Evolutionary conservation across 1,140 invertebrate genomes (phyloP).

Genomic region (Trypoxylus dichotomus): DNA sequence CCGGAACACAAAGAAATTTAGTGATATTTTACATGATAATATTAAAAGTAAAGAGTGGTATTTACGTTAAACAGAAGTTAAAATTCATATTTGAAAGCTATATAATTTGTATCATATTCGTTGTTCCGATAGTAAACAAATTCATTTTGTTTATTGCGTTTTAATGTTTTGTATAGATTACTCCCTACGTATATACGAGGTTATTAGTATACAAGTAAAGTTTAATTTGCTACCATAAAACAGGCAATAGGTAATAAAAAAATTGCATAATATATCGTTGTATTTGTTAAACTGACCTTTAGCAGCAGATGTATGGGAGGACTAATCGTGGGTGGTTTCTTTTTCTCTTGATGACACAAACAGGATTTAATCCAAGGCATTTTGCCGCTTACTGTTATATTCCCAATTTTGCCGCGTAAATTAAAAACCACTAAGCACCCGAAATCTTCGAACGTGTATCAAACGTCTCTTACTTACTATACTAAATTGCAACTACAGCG

Average conservation of each 20-base stretch:
- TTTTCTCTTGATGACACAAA: slow-evolving; percentile 54
- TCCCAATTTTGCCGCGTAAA: slow-evolving; percentile 14
- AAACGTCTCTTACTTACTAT: slow-evolving; percentile 9
- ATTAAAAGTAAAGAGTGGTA: too few relatives aligned
- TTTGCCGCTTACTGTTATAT: slow-evolving; percentile 30
- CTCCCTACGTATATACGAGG: not conserved
- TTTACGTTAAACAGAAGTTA: too few relatives aligned
- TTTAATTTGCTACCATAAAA: not conserved
- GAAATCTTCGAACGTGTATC: slow-evolving; percentile 4
- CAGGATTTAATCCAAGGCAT: slow-evolving; percentile 56
- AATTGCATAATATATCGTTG: slow-evolving; percentile 3
- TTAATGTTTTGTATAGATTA: not conserved
- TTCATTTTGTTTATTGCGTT: not conserved
- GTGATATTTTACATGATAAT: not conserved
- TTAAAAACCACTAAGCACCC: slow-evolving; percentile 25
- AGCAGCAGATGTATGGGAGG: slow-evolving; percentile 54
- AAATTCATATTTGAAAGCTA: too few relatives aligned
- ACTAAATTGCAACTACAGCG: slow-evolving; percentile 12
- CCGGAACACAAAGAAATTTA: not conserved
- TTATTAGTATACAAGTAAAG: not conserved
- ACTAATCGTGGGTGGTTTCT: slow-evolving; percentile 54
- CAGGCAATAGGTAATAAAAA: not conserved
- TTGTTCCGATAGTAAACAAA: not conserved
- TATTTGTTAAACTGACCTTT: slow-evolving; percentile 47
- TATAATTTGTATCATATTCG: not conserved